phyloP scores from a whole-genome alignment of 92 coral and sea anemone species.

The Actinostola sp. region DNA sequence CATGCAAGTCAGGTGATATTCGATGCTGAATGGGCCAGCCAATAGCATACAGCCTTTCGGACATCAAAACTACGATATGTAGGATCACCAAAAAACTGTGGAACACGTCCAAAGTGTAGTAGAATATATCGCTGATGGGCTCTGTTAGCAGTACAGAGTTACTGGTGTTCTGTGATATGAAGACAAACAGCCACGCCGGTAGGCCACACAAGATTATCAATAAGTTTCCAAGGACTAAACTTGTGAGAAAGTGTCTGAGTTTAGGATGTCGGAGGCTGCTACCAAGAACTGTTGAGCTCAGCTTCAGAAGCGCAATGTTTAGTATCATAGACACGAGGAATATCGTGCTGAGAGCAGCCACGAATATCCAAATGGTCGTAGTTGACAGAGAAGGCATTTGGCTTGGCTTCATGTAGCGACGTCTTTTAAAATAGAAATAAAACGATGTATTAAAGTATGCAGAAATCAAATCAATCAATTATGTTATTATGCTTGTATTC shows the following conservation, averaged over 20 bases:
- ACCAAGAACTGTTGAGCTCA: constrained; percentile 4
- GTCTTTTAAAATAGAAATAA: background rate
- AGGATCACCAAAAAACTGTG: constrained; percentile 40
- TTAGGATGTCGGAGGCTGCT: constrained; percentile 33
- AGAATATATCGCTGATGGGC: constrained; percentile 23
- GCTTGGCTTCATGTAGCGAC: no score
- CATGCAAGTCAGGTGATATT: constrained; percentile 34
- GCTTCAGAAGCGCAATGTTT: constrained; percentile 17
- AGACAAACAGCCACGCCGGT: constrained; percentile 39
- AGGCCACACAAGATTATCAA: constrained; percentile 11
- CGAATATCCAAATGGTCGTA: constrained; percentile 7
- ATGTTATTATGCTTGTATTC: background rate
- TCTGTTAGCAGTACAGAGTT: background rate
- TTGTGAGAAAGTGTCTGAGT: constrained; percentile 40
- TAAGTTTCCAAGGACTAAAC: constrained; percentile 33
- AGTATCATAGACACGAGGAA: constrained; percentile 7
- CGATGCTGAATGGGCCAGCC: constrained; percentile 56
- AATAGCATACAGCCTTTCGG: constrained; percentile 47
- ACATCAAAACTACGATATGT: constrained; percentile 36
- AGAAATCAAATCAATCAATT: background rate
- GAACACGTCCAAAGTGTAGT: constrained; percentile 50
- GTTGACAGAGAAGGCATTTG: constrained; percentile 6
- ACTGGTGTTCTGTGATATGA: background rate
- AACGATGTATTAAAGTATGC: no score
- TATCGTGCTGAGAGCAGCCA: background rate